phyloP scores from a whole-genome alignment of 2,797 vertebrate species.

The Dipus sagitta region DNA sequence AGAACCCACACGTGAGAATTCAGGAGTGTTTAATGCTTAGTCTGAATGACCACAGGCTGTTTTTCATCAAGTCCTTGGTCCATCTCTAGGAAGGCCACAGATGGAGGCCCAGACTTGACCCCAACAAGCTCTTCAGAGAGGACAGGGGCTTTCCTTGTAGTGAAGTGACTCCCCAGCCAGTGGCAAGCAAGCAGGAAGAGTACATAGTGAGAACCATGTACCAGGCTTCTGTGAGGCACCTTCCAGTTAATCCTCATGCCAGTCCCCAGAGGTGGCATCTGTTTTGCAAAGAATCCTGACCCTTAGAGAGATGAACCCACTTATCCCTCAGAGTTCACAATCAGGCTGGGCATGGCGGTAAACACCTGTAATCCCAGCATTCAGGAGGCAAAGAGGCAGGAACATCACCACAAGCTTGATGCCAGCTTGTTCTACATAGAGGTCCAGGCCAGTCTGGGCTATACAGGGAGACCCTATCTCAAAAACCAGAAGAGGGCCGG shows the following conservation, averaged over 20 bases:
- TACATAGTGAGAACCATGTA: not conserved
- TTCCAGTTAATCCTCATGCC: not conserved
- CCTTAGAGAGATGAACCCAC: not conserved
- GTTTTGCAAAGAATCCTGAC: not conserved
- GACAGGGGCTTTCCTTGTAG: not conserved
- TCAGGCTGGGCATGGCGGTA: not conserved
- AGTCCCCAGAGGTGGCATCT: not conserved
- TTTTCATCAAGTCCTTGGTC: slow-evolving; percentile 14
- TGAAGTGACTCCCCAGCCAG: not conserved
- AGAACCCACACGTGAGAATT: slow-evolving; percentile 24
- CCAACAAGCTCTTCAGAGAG: not conserved
- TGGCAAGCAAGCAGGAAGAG: not conserved
- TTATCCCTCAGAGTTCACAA: not conserved
- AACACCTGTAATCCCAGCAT: not conserved
- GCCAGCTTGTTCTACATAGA: not conserved
- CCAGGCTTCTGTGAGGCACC: not conserved
- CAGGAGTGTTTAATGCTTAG: slow-evolving; percentile 77
- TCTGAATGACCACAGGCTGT: slow-evolving; percentile 42
- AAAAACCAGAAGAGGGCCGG: not conserved
- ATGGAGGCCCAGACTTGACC: not conserved
- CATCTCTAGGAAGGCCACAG: not conserved
- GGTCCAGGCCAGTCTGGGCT: no score
- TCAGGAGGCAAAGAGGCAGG: not conserved
- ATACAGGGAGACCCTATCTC: not conserved
- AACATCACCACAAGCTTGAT: not conserved